Evolutionary conservation across 2,888 invertebrate genomes (phyloP), one percentile per base, ranked within the genome.

Genomic region (Coenonympha arcania): DNA sequence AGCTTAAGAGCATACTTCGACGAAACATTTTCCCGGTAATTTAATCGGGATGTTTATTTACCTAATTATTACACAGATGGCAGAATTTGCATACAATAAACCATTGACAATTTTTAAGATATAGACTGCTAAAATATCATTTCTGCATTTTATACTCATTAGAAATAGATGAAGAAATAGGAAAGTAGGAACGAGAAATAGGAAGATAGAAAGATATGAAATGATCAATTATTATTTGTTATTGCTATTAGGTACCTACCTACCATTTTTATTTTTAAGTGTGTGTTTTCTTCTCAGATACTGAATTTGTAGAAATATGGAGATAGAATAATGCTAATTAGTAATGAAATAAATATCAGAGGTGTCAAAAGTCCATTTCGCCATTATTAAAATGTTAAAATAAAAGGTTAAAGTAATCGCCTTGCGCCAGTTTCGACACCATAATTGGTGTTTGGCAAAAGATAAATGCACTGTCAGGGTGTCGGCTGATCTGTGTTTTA

Each of bases 361-460:
- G 4, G 13, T 33, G 34, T n/a, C 24, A 44, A 34, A 44, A 18
- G 16, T 11, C 18, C 34, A 34, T 24, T 44, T 16, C 44, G 11
- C 33, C 24, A 44, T 44, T n/a, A 44, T 44, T 34, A 44, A 44
- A 44, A 34, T 34, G 24, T 44, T 34, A 34, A 34, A n/a, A 24
- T 26, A 28, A 16, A 50, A 50, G 45, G 45, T 44, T 26, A 33
- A 20, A 45, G 31, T 26, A 40, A 41, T 45, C 40, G 45, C 50
- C 50, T 50, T 45, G 45, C 45, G 40, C 45, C 34, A 40, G 39
- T 50, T 50, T 50, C 26, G 33, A 43, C 26, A 13, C 40, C 31
- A 45, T 50, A 45, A 33, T 50, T 33, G 33, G 19, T 31, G 33
- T 40, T 20, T 20, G 11, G 11, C 24, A 34, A 44, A 34, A 44